phyloP scores from a whole-genome alignment of 1,140 invertebrate species.

The Nylanderia fulva region DNA sequence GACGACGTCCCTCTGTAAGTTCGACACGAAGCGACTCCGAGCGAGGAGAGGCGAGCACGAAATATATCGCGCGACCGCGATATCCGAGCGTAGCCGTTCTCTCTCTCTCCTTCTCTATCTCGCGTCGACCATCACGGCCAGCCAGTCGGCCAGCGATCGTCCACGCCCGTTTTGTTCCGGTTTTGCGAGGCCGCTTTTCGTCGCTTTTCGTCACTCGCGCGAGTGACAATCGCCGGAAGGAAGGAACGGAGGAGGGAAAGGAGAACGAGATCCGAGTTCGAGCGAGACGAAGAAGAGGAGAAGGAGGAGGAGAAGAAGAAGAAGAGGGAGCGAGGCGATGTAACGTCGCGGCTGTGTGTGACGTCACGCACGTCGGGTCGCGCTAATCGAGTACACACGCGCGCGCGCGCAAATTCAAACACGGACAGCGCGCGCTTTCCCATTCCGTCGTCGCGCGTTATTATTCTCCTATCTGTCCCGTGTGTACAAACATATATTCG shows the following conservation, averaged over 20 bases:
- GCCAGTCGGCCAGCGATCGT: slow-evolving; percentile 61
- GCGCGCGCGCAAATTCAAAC: slow-evolving; percentile 52
- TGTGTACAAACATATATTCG: slow-evolving; percentile 66
- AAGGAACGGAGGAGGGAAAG: too few relatives aligned
- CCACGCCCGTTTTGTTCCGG: slow-evolving; percentile 65
- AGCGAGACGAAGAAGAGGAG: too few relatives aligned
- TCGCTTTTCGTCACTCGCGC: too few relatives aligned
- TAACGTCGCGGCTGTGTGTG: slow-evolving; percentile 83
- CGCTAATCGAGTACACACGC: slow-evolving; percentile 81
- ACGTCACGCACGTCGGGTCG: slow-evolving; percentile 80
- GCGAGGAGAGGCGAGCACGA: too few relatives aligned
- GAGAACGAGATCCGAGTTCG: too few relatives aligned
- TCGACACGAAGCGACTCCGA: too few relatives aligned
- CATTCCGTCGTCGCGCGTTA: slow-evolving; percentile 16
- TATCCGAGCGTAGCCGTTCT: neutral
- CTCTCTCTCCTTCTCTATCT: neutral
- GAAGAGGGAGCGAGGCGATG: slow-evolving; percentile 73
- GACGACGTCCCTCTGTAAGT: too few relatives aligned
- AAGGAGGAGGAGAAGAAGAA: too few relatives aligned
- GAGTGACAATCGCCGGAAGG: slow-evolving; percentile 79
- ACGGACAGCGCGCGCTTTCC: slow-evolving; percentile 63
- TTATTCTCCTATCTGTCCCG: slow-evolving; percentile 23
- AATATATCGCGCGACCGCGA: neutral
- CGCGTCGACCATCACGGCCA: slow-evolving; percentile 49
- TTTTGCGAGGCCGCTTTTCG: too few relatives aligned